phyloP scores from a whole-genome alignment of 2,113 vertebrate species.

The Etia nguti region DNA sequence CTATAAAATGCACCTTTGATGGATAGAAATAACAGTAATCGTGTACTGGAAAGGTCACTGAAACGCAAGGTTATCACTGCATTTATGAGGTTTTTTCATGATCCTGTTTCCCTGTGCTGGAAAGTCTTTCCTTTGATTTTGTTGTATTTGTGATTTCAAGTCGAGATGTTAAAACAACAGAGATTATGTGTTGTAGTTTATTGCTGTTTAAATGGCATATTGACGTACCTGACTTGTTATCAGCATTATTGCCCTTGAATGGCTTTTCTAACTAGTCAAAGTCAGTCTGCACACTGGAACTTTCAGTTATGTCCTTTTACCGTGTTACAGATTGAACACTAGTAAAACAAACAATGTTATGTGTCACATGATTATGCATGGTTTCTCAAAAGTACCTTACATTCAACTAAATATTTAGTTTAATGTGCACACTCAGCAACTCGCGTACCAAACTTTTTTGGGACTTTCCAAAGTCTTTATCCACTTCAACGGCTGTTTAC shows the following conservation, averaged over 20 bases:
- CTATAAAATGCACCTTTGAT: not conserved
- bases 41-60: not conserved
- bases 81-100: not conserved
- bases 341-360: not conserved
- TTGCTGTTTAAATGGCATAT: not conserved
- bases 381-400: not conserved
- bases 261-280: not conserved
- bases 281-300: not conserved
- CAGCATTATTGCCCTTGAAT: not conserved
- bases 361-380: not conserved
- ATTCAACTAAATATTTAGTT: not conserved
- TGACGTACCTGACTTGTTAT: fast-evolving
- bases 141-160: not conserved
- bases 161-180: not conserved
- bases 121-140: not conserved
- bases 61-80: not conserved
- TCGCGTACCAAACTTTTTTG: not conserved
- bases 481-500: not conserved
- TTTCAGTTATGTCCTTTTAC: not conserved
- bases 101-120: fast-evolving
- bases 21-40: not conserved
- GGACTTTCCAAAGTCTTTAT: not conserved
- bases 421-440: not conserved
- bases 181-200: not conserved
- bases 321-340: not conserved